Percentiles rank a stretch among this genome's conserved stretches.
Conservation (phyloP, 2,888 invertebrate genomes). For the Willowsia nigromaculata region DNA sequence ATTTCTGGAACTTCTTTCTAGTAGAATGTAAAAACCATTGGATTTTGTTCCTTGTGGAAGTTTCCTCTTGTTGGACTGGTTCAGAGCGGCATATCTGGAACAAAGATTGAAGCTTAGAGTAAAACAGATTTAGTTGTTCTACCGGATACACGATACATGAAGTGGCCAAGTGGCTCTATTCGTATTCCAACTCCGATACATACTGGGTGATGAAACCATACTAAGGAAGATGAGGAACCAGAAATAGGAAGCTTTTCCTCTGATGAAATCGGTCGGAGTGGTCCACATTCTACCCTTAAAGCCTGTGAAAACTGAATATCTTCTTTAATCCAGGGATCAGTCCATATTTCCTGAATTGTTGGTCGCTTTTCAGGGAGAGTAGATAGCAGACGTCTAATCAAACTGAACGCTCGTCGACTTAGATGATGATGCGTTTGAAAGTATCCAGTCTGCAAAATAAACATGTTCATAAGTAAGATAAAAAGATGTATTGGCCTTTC, state of each 20-base stretch:
- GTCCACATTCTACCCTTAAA: neutral
- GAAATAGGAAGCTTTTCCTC: neutral
- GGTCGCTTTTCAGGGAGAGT: constrained; percentile 86
- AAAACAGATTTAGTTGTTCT: neutral
- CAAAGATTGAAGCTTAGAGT: too few relatives aligned
- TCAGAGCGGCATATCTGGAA: constrained; percentile 13
- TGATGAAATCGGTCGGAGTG: neutral
- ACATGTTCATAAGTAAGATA: neutral
- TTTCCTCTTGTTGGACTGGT: constrained; percentile 30
- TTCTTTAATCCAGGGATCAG: constrained; percentile 84
- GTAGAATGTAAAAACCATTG: neutral
- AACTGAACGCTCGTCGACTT: constrained; percentile 81
- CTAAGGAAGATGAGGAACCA: neutral
- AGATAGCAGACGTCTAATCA: constrained; percentile 85
- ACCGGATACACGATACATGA: too few relatives aligned
- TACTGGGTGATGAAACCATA: constrained; percentile 17
- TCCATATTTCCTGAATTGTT: constrained; percentile 84
- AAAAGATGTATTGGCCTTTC: neutral
- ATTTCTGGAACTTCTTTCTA: neutral
- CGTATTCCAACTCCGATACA: neutral
- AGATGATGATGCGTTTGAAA: neutral
- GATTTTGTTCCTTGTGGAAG: neutral
- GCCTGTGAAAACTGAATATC: constrained; percentile 4
- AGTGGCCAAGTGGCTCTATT: neutral
- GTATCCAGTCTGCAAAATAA: constrained; percentile 12